Percentiles rank a stretch among this genome's conserved stretches.
phyloP scores from a whole-genome alignment of 2,797 vertebrate genomes.

The Masticophis lateralis region DNA sequence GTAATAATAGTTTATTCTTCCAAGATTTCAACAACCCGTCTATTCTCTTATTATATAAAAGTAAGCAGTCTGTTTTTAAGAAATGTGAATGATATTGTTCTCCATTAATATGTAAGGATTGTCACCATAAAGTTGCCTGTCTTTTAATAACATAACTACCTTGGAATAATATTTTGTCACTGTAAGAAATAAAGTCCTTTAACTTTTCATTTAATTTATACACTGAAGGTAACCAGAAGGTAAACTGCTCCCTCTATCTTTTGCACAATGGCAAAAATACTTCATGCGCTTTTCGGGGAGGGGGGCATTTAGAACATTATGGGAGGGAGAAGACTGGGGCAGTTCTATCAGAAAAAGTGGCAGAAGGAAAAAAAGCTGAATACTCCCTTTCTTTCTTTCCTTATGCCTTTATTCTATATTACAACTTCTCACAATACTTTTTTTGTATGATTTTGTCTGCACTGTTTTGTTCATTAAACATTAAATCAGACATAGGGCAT shows the following conservation, averaged over 20 bases:
- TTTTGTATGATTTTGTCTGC: background rate
- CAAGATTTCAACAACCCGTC: background rate
- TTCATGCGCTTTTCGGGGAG: background rate
- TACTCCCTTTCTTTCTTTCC: background rate
- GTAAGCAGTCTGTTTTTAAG: background rate
- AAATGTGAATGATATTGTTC: background rate
- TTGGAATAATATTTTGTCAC: too few species aligned
- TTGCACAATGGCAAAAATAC: background rate
- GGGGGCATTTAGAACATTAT: background rate
- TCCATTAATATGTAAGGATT: background rate
- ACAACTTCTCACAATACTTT: background rate
- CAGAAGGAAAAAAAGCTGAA: background rate
- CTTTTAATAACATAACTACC: background rate
- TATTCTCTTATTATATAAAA: background rate
- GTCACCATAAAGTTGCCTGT: background rate
- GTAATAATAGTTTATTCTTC: background rate
- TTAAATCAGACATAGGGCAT: background rate
- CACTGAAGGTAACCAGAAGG: background rate
- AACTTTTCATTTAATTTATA: background rate
- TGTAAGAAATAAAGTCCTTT: background rate
- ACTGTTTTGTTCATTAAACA: background rate
- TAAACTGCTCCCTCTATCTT: too few species aligned
- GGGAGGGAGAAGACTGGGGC: background rate
- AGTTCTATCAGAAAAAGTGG: background rate
- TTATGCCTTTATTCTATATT: background rate